Percentiles rank a stretch among this genome's conserved stretches.
phyloP scores from a whole-genome alignment of 2,797 vertebrate genomes.

The Lepus townsendii region DNA sequence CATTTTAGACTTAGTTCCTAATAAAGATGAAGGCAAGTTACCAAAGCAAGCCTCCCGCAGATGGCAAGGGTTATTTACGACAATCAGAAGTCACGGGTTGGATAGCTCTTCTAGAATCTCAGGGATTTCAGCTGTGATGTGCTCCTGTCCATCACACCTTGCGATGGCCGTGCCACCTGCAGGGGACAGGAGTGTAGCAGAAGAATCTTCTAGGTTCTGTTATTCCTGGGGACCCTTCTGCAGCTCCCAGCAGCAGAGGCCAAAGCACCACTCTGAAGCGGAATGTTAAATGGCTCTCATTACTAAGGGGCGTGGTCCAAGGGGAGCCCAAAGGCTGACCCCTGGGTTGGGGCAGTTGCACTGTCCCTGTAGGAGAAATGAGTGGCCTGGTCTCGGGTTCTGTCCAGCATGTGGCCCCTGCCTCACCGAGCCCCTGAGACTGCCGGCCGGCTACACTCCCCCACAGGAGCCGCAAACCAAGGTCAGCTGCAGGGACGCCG shows the following conservation, averaged over 20 bases:
- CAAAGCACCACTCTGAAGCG: not conserved
- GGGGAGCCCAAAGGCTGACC: not conserved
- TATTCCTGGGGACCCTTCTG: not conserved
- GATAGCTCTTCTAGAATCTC: not conserved
- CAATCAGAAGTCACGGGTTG: not conserved
- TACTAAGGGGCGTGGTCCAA: not conserved
- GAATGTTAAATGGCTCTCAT: not conserved
- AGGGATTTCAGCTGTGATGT: not conserved
- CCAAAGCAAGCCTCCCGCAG: not conserved
- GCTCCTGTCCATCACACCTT: not conserved
- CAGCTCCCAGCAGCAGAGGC: not conserved
- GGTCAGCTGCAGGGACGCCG: not conserved
- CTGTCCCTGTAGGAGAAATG: not conserved
- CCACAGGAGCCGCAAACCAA: not conserved
- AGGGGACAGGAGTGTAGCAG: not conserved
- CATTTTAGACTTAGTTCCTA: not conserved
- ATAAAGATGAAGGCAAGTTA: not conserved
- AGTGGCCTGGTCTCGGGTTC: too few species aligned
- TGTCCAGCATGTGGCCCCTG: rapidly evolving
- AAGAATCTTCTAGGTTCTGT: not conserved
- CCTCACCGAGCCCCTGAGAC: not conserved
- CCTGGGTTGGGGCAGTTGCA: not conserved
- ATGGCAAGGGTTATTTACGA: not conserved
- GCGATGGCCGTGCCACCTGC: not conserved
- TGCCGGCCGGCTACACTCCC: not conserved